A percentile compares a stretch with the other conserved stretches of the same genome.
phyloP scores from a whole-genome alignment of 2,888 invertebrate genomes.

The Xestia xanthographa region DNA sequence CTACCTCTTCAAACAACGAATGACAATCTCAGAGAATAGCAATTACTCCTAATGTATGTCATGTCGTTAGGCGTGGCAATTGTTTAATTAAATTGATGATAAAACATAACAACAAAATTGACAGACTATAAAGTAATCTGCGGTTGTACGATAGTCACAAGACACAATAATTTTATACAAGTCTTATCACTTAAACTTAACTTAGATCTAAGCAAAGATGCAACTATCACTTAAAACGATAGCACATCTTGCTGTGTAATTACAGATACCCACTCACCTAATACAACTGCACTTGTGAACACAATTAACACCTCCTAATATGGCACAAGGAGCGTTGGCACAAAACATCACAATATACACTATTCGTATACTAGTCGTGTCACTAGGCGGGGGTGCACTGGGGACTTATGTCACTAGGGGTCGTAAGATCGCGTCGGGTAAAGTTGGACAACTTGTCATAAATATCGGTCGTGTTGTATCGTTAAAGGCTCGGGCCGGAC shows the following conservation, averaged over 20 bases:
- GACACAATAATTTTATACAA: background rate
- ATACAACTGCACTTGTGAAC: slow-evolving; percentile 74
- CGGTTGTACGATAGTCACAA: background rate
- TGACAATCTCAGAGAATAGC: background rate
- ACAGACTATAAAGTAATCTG: background rate
- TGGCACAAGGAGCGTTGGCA: slow-evolving; percentile 85
- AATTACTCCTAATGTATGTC: background rate
- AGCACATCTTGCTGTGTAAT: slow-evolving; percentile 24
- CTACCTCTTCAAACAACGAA: background rate
- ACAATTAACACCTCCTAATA: slow-evolving; percentile 79
- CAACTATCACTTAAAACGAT: slow-evolving; percentile 18
- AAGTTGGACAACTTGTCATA: slow-evolving; percentile 70
- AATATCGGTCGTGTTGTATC: slow-evolving; percentile 86
- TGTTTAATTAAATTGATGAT: background rate
- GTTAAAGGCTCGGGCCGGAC: slow-evolving; percentile 87
- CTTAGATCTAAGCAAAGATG: slow-evolving; percentile 11
- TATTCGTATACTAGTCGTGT: slow-evolving; percentile 79
- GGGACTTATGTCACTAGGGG: slow-evolving; percentile 65
- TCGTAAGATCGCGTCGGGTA: slow-evolving; percentile 62
- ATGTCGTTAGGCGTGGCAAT: background rate
- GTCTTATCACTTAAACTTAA: slow-evolving; percentile 15
- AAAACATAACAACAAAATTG: background rate
- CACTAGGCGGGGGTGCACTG: slow-evolving; percentile 73
- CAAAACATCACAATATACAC: slow-evolving; percentile 89
- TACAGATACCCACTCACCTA: slow-evolving; percentile 77